Base-by-base conservation (phyloP, 2,888 invertebrate genomes). In the Clitarchus hookeri region DNA sequence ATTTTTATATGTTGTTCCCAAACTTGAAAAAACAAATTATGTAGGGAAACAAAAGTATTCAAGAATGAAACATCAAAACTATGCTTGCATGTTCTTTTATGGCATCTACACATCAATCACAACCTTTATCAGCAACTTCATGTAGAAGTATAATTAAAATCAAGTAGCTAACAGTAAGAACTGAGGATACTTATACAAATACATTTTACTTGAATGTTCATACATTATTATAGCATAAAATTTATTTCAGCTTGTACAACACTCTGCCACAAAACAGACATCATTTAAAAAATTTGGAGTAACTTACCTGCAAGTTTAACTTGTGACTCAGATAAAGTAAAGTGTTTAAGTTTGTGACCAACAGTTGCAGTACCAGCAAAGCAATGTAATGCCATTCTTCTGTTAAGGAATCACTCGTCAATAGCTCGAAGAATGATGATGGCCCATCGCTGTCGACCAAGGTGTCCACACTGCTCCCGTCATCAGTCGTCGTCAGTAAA, bases 261-360 rank as follows among this genome's bases (percentile, higher is more conserved):
- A 48, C 8, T 13, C 48, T 48, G 48, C 48, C 48, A 48, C 16
- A 48, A 48, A 11, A 48, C 48, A 48, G 12, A 48, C 16, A 48
- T 6, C 48, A 48, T 65, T 8, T 65, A 19, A 19, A 23, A 19
- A 65, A 65, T 11, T 65, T 11, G 12, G 11, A 65, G 13, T n/a
- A 23, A 23, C 44, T n/a, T 65, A 77, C 85, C 85, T 85, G 85
- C 77, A 84, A 83, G 9, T 84, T 82, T n/a, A 78, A 65, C 0
- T 44, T 83, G n/a, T n/a, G 26, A 25, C 48, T 65, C 16, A 85
- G 85, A 48, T 84, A 80, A 25, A 87, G 26, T 25, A 85, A 86
- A 11, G 85, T 36, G 26, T 87, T 84, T 19, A 87, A 27, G 80
- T 87, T 84, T 48, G 82, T 83, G 19, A 85, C 79, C 16, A 86